Evolutionary conservation across 2,797 vertebrate genomes (phyloP).

Genomic region (Rallus crepitans): DNA sequence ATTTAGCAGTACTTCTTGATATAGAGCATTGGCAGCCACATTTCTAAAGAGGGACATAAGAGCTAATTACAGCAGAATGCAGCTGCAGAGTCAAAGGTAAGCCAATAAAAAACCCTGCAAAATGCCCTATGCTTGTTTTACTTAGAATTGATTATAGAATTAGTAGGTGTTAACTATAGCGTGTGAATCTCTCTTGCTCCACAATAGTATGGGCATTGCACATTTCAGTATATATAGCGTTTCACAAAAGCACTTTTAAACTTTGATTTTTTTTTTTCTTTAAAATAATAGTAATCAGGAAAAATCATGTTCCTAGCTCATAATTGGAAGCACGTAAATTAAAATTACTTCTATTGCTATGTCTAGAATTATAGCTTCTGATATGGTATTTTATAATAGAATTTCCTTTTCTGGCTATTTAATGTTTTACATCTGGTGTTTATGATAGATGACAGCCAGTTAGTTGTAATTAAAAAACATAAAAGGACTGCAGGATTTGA

Average conservation of each 20-base stretch:
- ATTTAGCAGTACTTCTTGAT: background rate
- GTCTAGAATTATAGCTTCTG: background rate
- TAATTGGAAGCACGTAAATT: background rate
- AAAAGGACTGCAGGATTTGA: background rate
- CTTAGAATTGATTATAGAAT: background rate
- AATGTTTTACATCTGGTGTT: conserved; percentile 12
- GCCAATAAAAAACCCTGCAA: background rate
- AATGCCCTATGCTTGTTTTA: background rate
- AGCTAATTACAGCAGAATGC: background rate
- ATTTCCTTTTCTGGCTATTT: conserved; percentile 32
- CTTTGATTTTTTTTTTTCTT: background rate
- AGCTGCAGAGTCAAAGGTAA: conserved; percentile 1
- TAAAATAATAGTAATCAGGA: background rate
- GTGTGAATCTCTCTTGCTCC: background rate
- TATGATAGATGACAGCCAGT: background rate
- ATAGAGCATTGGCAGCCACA: background rate
- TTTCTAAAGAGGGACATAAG: background rate
- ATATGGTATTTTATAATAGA: background rate
- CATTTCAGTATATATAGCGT: background rate
- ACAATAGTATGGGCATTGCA: background rate
- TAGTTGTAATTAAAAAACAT: conserved; percentile 8
- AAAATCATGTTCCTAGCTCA: background rate
- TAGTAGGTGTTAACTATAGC: background rate
- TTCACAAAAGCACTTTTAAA: background rate
- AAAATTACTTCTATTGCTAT: background rate